A percentile compares a stretch with the other conserved stretches of the same genome.
These are phyloP conservation scores for Mesorhabditis spiculigera DNA, from an alignment of 2,888 invertebrate species.

Conservation along the genomic window DNA sequence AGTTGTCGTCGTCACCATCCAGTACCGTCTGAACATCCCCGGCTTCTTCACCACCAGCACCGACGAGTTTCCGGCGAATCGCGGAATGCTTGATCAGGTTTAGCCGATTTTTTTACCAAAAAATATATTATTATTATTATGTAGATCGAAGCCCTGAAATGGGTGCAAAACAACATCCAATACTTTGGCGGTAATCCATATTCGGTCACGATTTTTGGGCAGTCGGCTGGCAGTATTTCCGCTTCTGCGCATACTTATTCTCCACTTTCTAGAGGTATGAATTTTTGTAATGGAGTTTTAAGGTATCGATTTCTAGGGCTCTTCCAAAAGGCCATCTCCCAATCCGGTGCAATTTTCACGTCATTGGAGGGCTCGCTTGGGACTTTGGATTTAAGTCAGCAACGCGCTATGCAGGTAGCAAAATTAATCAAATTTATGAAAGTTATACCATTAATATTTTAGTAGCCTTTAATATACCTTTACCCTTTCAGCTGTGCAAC, in stretches of 20 bases:
- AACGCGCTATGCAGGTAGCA: background rate
- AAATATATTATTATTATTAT: background rate
- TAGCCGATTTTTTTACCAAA: background rate
- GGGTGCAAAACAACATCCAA: background rate
- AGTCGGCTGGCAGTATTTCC: constrained; percentile 1
- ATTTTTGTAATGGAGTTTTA: background rate
- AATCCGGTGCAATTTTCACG: background rate
- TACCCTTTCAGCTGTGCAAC: background rate
- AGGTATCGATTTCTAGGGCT: background rate
- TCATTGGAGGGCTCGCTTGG: constrained; percentile 5
- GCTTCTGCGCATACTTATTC: constrained; percentile 6
- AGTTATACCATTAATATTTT: no score
- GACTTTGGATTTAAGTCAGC: background rate
- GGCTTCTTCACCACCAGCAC: background rate
- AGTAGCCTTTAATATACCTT: background rate
- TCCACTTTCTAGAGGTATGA: background rate
- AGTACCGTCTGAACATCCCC: constrained; percentile 6
- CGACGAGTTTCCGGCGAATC: constrained; percentile 6
- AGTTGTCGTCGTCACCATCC: background rate
- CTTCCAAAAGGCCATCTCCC: background rate
- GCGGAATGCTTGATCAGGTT: constrained; percentile 4
- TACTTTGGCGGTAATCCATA: background rate
- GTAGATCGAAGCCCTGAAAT: constrained; percentile 4
- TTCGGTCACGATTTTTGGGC: background rate
- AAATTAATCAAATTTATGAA: background rate